phyloP scores from a whole-genome alignment of 1,140 invertebrate species.

The Lasioglossum albipes region DNA sequence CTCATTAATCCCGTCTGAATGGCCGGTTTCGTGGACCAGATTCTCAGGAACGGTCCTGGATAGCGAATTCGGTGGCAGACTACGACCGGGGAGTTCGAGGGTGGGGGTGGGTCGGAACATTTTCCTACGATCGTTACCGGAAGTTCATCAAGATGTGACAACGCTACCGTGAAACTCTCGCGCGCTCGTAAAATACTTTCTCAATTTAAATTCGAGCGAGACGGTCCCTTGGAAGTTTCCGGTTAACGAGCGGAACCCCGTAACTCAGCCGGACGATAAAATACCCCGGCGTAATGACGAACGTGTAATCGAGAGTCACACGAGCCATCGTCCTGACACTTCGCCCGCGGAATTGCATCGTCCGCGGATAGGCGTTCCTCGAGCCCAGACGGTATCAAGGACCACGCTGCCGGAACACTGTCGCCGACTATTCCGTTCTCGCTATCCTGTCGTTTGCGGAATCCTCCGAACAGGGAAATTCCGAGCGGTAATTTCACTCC shows the following conservation, averaged over 20 bases:
- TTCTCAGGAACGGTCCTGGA: constrained; percentile 26
- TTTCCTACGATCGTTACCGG: constrained; percentile 77
- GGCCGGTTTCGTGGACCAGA: constrained; percentile 50
- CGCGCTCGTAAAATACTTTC: constrained; percentile 80
- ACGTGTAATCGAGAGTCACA: constrained; percentile 72
- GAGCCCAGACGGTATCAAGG: constrained; percentile 24
- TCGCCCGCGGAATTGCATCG: constrained; percentile 31
- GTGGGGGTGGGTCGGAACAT: constrained; percentile 50
- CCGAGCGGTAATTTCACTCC: neutral
- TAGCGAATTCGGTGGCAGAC: constrained; percentile 23
- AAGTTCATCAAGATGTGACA: constrained; percentile 81
- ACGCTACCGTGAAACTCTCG: constrained; percentile 78
- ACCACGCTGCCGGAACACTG: neutral
- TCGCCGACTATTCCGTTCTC: neutral
- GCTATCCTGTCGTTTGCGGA: neutral
- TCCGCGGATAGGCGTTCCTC: constrained; percentile 23
- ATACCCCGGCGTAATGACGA: constrained; percentile 71
- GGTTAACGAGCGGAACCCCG: constrained; percentile 79
- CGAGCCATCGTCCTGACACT: constrained; percentile 66
- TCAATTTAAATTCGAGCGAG: constrained; percentile 80
- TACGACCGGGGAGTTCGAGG: constrained; percentile 2
- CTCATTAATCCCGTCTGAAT: constrained; percentile 65
- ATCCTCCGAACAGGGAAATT: neutral
- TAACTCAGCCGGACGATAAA: constrained; percentile 75
- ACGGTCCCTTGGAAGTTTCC: constrained; percentile 71